These are phyloP conservation scores for Corythaixoides concolor DNA, from an alignment of 2,113 vertebrate genomes.

Conservation along the genomic window DNA sequence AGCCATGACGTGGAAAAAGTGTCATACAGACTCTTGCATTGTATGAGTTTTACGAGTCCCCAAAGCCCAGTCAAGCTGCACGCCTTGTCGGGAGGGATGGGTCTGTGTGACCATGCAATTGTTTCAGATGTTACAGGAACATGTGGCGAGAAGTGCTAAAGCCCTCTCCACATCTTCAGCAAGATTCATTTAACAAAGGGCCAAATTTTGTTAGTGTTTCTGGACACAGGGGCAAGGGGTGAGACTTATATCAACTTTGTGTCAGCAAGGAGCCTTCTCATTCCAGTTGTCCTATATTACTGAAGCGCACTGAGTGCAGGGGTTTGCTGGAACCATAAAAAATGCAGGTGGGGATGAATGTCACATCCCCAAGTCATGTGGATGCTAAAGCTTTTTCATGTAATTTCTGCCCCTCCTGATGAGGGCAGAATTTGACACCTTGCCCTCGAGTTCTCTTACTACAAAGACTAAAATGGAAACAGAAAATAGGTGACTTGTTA, in stretches of 20 bases:
- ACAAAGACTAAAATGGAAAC: neutral
- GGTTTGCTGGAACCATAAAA: neutral
- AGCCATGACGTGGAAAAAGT: neutral
- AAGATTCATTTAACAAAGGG: neutral
- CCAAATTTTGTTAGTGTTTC: neutral
- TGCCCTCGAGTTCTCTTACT: neutral
- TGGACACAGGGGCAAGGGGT: neutral
- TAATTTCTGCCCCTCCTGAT: neutral
- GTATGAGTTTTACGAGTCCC: neutral
- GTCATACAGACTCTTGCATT: accelerated
- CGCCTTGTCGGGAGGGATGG: neutral
- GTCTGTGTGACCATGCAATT: neutral
- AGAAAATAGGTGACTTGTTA: neutral
- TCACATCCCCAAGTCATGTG: neutral
- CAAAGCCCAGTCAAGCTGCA: neutral
- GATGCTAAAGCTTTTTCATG: neutral
- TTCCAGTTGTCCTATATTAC: neutral
- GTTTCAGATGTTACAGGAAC: neutral
- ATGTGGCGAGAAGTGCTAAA: neutral
- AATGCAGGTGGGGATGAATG: neutral
- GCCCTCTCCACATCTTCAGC: neutral
- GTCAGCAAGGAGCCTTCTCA: neutral
- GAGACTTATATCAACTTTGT: neutral
- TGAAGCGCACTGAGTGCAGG: neutral
- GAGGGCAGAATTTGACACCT: neutral